These are phyloP conservation scores for Galeopterus variegatus DNA, from an alignment of 2,113 vertebrate genomes.

Conservation along the genomic window DNA sequence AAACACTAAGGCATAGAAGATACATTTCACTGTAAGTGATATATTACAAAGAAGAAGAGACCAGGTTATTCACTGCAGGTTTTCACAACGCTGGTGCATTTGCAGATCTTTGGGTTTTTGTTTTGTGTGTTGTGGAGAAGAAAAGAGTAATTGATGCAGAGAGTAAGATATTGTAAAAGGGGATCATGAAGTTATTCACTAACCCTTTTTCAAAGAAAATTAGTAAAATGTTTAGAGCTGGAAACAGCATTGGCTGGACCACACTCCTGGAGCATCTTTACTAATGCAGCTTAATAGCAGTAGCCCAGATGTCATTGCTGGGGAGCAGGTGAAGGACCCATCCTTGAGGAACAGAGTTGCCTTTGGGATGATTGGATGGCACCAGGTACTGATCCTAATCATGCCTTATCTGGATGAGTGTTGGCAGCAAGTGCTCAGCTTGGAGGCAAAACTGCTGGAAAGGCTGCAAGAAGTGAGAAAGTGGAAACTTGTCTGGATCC, in stretches of 20 bases:
- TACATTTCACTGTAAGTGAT: too few species aligned
- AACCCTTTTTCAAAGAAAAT: too few species aligned
- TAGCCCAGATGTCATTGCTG: conserved; percentile 93
- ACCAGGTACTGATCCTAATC: conserved; percentile 96
- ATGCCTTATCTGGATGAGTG: conserved; percentile 95
- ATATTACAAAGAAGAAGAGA: too few species aligned
- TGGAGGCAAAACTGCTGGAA: conserved; percentile 95
- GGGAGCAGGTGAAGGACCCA: conserved; percentile 95
- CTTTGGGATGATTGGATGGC: conserved; percentile 92
- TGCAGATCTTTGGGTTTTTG: too few species aligned
- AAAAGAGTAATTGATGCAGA: too few species aligned
- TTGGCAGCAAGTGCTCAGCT: conserved; percentile 92
- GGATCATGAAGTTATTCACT: too few species aligned
- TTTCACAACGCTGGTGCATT: too few species aligned
- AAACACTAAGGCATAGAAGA: too few species aligned
- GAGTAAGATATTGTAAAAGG: too few species aligned
- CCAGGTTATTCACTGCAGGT: too few species aligned
- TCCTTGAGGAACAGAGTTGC: conserved; percentile 92
- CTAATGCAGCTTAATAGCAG: conserved; percentile 88
- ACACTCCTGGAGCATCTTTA: conserved; percentile 27
- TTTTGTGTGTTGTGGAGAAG: too few species aligned
- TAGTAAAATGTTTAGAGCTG: neutral
- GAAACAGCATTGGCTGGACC: too few species aligned
- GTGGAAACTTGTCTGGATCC: conserved; percentile 91
- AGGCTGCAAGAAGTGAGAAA: conserved; percentile 89